Evolutionary conservation across 2,888 invertebrate genomes (phyloP).

Genomic region (Anodontia alba): DNA sequence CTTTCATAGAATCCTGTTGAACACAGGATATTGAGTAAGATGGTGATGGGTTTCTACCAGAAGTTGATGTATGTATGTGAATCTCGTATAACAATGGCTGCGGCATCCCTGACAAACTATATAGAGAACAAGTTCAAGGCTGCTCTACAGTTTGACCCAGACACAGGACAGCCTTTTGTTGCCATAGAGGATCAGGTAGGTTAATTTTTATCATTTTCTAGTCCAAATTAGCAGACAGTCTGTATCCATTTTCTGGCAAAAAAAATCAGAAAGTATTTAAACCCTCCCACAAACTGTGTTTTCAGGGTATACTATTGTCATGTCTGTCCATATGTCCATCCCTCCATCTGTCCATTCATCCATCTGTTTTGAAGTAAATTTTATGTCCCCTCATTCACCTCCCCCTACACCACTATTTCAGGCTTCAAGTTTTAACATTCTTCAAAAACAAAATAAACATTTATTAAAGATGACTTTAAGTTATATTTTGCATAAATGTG

Average conservation of each 20-base stretch:
- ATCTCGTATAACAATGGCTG: slow-evolving; percentile 68
- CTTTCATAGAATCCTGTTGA: slow-evolving; percentile 74
- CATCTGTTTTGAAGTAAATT: too few relatives aligned
- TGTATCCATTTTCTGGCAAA: not conserved
- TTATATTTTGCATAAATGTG: too few relatives aligned
- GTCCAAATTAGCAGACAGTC: slow-evolving; percentile 69
- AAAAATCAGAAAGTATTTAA: not conserved
- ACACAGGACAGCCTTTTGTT: slow-evolving; percentile 65
- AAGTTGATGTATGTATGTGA: slow-evolving; percentile 68
- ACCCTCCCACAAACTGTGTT: too few relatives aligned
- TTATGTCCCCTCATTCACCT: too few relatives aligned
- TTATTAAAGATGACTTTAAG: too few relatives aligned
- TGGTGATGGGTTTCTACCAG: slow-evolving; percentile 74
- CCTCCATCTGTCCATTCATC: too few relatives aligned
- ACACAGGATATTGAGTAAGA: slow-evolving; percentile 69
- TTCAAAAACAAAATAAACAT: too few relatives aligned
- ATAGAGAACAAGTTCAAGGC: slow-evolving; percentile 71
- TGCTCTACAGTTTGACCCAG: slow-evolving; percentile 70
- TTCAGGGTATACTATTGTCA: too few relatives aligned
- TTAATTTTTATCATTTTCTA: too few relatives aligned
- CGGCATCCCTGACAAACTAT: slow-evolving; percentile 65
- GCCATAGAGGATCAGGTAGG: slow-evolving; percentile 69
- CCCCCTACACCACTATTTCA: too few relatives aligned
- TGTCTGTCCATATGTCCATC: too few relatives aligned
- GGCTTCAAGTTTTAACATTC: too few relatives aligned